phyloP scores from a whole-genome alignment of 2,797 vertebrate species.

The Acropternis orthonyx region DNA sequence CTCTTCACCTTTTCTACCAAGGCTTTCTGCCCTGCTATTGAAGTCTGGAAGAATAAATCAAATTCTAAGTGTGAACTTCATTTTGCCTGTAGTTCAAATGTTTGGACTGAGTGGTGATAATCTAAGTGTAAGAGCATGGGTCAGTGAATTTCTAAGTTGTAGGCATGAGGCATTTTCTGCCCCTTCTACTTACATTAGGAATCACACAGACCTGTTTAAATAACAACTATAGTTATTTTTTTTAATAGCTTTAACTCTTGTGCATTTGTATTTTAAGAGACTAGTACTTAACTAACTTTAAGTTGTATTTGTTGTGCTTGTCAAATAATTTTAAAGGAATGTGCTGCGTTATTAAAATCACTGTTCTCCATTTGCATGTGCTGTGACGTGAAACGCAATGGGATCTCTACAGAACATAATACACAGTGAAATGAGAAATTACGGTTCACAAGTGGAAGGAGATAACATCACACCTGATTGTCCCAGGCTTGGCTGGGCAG shows the following conservation, averaged over 20 bases:
- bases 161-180: background rate
- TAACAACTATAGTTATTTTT: background rate
- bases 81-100: background rate
- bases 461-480: background rate
- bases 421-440: background rate
- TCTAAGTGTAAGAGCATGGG: background rate
- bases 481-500: background rate
- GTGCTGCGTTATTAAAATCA: accelerated
- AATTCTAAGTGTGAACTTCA: background rate
- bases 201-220: background rate
- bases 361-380: background rate
- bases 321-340: background rate
- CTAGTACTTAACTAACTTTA: background rate
- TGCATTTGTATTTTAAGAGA: background rate
- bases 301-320: background rate
- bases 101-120: background rate
- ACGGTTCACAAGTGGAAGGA: background rate
- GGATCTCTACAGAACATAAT: background rate
- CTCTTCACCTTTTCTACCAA: background rate
- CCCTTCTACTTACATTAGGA: background rate
- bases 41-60: background rate
- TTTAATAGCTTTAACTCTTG: background rate
- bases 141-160: background rate
- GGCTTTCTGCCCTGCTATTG: background rate
- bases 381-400: background rate